Evolutionary conservation across 2,797 vertebrate species (phyloP).

Genomic region (Nothura maculosa): DNA sequence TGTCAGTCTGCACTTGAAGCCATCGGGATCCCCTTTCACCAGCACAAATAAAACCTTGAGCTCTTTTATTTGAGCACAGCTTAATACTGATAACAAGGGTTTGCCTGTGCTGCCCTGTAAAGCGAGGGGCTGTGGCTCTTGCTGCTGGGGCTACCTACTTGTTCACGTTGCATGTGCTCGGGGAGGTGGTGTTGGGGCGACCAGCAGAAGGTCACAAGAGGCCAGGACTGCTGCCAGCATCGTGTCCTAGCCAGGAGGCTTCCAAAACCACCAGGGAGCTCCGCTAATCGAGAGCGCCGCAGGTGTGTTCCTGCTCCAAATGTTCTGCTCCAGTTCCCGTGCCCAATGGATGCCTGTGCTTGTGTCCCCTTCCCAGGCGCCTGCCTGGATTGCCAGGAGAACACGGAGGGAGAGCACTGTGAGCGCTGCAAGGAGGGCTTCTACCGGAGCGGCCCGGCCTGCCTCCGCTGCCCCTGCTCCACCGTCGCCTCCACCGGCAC

Average conservation of each 20-base stretch:
- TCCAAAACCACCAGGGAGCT: conserved; percentile 36
- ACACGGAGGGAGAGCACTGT: conserved; percentile 89
- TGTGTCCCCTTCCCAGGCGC: conserved; percentile 78
- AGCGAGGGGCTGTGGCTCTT: neutral
- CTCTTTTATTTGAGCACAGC: neutral
- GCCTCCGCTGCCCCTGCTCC: conserved; percentile 91
- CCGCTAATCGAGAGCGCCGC: neutral
- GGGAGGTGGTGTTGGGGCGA: rapidly evolving
- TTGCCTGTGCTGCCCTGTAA: conserved; percentile 11
- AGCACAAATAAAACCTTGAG: neutral
- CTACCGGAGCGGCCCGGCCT: conserved; percentile 81
- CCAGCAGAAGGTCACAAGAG: neutral
- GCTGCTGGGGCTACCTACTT: neutral
- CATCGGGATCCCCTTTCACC: neutral
- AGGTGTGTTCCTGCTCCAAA: neutral
- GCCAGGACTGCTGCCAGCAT: neutral
- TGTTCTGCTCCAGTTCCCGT: conserved; percentile 63
- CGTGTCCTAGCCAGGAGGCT: neutral
- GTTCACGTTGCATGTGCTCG: neutral
- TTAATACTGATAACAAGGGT: neutral
- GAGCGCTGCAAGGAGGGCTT: conserved; percentile 90
- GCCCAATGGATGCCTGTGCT: neutral
- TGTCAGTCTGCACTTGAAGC: neutral
- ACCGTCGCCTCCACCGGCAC: conserved; percentile 87
- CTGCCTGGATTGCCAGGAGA: conserved; percentile 90